Conservation (phyloP, 2,888 invertebrate species). For the Drosophila conformis region DNA sequence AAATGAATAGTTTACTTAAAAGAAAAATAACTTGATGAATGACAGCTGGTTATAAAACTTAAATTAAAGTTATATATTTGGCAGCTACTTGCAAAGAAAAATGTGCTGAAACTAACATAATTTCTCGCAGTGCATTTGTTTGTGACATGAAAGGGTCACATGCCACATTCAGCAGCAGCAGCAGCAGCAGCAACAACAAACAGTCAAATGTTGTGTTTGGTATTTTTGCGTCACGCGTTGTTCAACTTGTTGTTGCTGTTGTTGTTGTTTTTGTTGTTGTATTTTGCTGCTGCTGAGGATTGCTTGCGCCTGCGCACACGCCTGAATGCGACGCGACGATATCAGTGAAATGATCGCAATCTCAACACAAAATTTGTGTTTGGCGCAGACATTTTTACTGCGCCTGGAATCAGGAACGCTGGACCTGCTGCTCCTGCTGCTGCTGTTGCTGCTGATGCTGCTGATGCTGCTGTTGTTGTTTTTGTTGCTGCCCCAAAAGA, state of each 20-base stretch:
- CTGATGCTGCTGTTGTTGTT: conserved; percentile 20
- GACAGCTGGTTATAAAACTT: background rate
- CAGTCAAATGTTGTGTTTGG: conserved; percentile 72
- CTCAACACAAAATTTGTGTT: conserved; percentile 79
- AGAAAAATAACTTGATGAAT: background rate
- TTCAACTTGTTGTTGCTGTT: conserved; percentile 53
- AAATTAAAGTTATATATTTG: background rate
- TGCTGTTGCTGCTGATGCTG: conserved; percentile 6
- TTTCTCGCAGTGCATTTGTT: conserved; percentile 53
- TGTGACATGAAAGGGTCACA: conserved; percentile 68
- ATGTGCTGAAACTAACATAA: background rate
- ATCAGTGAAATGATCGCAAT: conserved; percentile 81
- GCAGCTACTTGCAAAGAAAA: background rate
- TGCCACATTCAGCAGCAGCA: conserved; percentile 58
- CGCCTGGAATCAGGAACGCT: conserved; percentile 41
- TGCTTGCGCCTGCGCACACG: conserved; percentile 79
- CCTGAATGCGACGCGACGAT: conserved; percentile 73
- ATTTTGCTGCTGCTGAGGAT: conserved; percentile 34
- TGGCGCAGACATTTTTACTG: conserved; percentile 79
- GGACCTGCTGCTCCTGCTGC: conserved; percentile 34
- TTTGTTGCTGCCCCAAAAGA: conserved; percentile 56
- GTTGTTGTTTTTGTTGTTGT: conserved; percentile 10
- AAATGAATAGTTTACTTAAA: background rate
- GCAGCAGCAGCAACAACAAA: conserved; percentile 29
- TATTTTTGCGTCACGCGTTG: conserved; percentile 83